Evolutionary conservation across 2,888 invertebrate genomes (phyloP), one percentile per base, ranked within the genome.

Genomic region (Eilema griseolum): DNA sequence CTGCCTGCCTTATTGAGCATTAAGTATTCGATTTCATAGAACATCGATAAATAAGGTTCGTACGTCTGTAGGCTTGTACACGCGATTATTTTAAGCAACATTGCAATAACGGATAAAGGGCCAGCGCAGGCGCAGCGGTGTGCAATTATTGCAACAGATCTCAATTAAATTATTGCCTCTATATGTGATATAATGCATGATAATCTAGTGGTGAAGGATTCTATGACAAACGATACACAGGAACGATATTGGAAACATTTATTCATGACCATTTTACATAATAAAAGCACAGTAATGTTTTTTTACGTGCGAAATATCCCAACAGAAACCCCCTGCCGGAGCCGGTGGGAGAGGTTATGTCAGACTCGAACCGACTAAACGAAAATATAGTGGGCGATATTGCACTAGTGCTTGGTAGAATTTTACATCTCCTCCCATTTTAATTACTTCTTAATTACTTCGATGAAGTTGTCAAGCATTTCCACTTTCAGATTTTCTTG

Each of bases 81-180:
- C 74, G 80, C 80, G 76, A 82, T 80, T 70, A 77, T 75, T 75
- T 76, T 65, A 78, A 73, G 59, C 75, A 78, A 74, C 81, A 77
- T 75, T 75, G 82, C 75, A 83, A 74, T 67, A 76, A 76, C 71
- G 61, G 73, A 70, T 77, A 75, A 76, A 73, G 71, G 56, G 61
- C 59, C 61, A 62, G 66, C 57, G 61, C 66, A 26, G 31, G 72
- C 78, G 61, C 66, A 66, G 75, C 61, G 72, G 70, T 69, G 74
- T 81, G 81, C 81, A 81, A 75, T 81, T 78, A 78, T 81, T 81
- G 69, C 81, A 77, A 79, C 81, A 83, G 77, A 78, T 76, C 73
- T 70, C 72, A 64, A 76, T 70, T 69, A 75, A 83, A 83, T 83
- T 76, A 83, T 80, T 72, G 71, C 78, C 67, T 73, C 61, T 78